Evolutionary conservation across 1,140 invertebrate species (phyloP).

Genomic region (Megathymus violae): DNA sequence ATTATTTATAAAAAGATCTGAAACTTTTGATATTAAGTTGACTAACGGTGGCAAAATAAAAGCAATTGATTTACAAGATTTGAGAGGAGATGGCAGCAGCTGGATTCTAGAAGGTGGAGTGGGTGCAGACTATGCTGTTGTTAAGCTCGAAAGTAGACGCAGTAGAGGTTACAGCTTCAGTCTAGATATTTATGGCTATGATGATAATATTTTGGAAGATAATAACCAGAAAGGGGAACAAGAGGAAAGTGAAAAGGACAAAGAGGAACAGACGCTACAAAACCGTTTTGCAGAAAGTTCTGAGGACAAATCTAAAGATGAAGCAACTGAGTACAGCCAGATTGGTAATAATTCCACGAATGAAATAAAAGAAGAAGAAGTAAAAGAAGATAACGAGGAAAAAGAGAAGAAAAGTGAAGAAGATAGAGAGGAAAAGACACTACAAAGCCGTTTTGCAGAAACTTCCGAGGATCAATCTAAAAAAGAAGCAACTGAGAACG

Average conservation of each 20-base stretch:
- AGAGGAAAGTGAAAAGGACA: background rate
- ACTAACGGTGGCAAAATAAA: slow-evolving; percentile 26
- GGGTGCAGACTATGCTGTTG: slow-evolving; percentile 49
- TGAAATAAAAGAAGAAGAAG: background rate
- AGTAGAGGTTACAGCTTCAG: slow-evolving; percentile 62
- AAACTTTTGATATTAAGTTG: slow-evolving; percentile 23
- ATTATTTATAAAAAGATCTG: slow-evolving; percentile 20
- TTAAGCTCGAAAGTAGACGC: slow-evolving; percentile 60
- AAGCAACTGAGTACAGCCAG: too few relatives aligned
- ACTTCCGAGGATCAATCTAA: too few relatives aligned
- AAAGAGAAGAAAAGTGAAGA: background rate
- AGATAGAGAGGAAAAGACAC: background rate
- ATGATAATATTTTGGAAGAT: background rate
- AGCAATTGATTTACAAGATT: slow-evolving; percentile 36
- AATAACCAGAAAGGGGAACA: background rate
- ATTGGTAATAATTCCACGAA: background rate
- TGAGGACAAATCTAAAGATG: background rate
- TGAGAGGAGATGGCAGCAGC: slow-evolving; percentile 37
- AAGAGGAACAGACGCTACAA: background rate
- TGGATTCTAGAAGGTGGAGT: slow-evolving; percentile 54
- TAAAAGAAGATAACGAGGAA: background rate
- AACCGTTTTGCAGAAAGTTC: background rate
- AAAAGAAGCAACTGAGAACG: background rate
- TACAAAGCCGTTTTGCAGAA: too few relatives aligned
- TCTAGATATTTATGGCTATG: slow-evolving; percentile 58